phyloP scores from a whole-genome alignment of 2,888 invertebrate genomes.

The Cerceris rybyensis region DNA sequence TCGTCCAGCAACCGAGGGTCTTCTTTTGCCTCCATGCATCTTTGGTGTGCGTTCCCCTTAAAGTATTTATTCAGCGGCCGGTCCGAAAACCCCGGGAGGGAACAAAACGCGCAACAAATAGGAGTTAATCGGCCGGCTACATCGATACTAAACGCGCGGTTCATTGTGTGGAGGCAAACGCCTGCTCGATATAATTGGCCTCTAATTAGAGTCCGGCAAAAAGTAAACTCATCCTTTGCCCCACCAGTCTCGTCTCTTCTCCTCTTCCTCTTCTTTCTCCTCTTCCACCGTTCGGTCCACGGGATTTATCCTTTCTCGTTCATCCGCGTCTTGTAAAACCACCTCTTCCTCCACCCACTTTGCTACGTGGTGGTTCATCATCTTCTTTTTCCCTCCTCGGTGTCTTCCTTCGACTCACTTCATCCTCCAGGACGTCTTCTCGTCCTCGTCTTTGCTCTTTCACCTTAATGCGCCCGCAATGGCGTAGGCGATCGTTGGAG shows the following conservation, averaged over 20 bases:
- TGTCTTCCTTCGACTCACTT: conserved; percentile 2
- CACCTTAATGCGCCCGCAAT: conserved; percentile 40
- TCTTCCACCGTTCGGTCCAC: background rate
- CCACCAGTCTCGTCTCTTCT: conserved; percentile 6
- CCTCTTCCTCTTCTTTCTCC: background rate
- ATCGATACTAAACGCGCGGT: conserved; percentile 75
- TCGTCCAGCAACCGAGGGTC: too few species aligned
- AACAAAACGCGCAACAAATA: conserved; percentile 75
- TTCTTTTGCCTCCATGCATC: too few species aligned
- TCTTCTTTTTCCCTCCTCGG: conserved; percentile 26
- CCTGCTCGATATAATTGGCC: conserved; percentile 78
- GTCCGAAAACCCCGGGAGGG: conserved; percentile 64
- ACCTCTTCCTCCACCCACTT: conserved; percentile 33
- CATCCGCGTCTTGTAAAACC: conserved; percentile 31
- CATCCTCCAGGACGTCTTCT: background rate
- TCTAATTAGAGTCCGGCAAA: conserved; percentile 73
- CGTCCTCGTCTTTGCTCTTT: conserved; percentile 23
- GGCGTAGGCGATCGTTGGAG: conserved; percentile 31
- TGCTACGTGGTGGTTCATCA: conserved; percentile 6
- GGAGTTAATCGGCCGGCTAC: conserved; percentile 75
- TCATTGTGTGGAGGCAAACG: conserved; percentile 77
- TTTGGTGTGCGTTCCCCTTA: conserved; percentile 63
- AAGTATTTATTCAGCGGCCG: conserved; percentile 70
- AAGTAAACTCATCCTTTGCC: conserved; percentile 63
- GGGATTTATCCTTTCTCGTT: conserved; percentile 21